These are phyloP conservation scores for Gortyna flavago DNA, from an alignment of 2,888 invertebrate genomes.

Conservation along the genomic window DNA sequence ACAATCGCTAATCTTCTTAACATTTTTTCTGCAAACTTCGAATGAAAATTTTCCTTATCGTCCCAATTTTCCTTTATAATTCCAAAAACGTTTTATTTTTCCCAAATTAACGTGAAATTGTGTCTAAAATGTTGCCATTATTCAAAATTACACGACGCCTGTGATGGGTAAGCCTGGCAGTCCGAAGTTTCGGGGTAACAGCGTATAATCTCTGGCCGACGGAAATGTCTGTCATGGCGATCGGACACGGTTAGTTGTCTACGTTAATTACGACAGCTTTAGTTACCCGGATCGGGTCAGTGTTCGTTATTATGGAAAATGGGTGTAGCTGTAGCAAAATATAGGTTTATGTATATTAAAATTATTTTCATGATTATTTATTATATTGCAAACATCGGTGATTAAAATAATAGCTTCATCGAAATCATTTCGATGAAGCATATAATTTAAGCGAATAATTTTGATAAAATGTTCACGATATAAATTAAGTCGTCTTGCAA, in stretches of 20 bases:
- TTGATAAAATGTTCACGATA: not conserved
- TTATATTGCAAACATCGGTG: not conserved
- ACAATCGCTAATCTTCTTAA: slow-evolving; percentile 33
- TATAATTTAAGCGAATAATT: no score
- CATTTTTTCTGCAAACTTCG: slow-evolving; percentile 24
- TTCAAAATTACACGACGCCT: slow-evolving; percentile 52
- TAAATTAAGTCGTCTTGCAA: not conserved
- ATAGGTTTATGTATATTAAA: not conserved
- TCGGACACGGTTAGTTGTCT: slow-evolving; percentile 57
- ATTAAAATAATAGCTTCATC: not conserved
- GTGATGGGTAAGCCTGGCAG: slow-evolving; percentile 34
- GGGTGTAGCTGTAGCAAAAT: not conserved
- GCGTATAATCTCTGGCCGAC: slow-evolving; percentile 55
- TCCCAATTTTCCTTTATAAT: slow-evolving; percentile 34
- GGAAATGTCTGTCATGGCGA: slow-evolving; percentile 61
- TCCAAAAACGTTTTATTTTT: slow-evolving; percentile 39
- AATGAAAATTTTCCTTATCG: slow-evolving; percentile 51
- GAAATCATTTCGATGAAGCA: no score
- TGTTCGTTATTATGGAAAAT: slow-evolving; percentile 39
- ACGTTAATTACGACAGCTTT: slow-evolving; percentile 60
- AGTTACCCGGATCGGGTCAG: slow-evolving; percentile 23
- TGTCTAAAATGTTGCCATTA: slow-evolving; percentile 41
- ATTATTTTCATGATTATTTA: not conserved
- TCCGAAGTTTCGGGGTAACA: slow-evolving; percentile 41
- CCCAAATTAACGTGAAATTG: slow-evolving; percentile 33